A percentile compares a stretch with the other conserved stretches of the same genome.
Conservation (phyloP, 2,113 vertebrate genomes). For the Grammomys surdaster region DNA sequence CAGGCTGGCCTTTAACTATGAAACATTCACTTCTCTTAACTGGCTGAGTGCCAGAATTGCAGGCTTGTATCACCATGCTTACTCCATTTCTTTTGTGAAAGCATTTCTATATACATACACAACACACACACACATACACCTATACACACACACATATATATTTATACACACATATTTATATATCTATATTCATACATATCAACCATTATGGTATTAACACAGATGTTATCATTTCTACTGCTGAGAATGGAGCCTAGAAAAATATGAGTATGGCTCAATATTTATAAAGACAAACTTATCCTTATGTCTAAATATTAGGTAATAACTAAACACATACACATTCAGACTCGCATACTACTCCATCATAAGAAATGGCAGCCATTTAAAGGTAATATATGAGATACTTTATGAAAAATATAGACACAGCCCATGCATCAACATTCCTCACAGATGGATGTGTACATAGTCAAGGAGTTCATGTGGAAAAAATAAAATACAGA, state of each 20-base stretch:
- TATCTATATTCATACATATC: too few relatives aligned
- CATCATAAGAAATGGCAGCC: neutral
- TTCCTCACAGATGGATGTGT: neutral
- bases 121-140: neutral
- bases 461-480: neutral
- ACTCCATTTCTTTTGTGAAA: neutral
- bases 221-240: neutral
- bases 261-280: neutral
- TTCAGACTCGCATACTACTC: neutral
- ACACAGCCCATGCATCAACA: neutral
- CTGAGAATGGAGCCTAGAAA: neutral
- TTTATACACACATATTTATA: neutral
- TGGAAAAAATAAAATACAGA: neutral
- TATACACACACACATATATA: neutral
- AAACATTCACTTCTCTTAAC: neutral
- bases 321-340: neutral
- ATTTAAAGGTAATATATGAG: neutral
- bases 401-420: neutral
- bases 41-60: neutral
- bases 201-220: neutral
- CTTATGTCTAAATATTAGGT: neutral
- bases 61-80: neutral
- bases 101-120: neutral
- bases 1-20: neutral
- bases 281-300: neutral